Percentiles rank a stretch among this genome's conserved stretches.
Evolutionary conservation across 2,113 vertebrate genomes (phyloP).

Genomic region (Sinocyclocheilus rhinocerous): DNA sequence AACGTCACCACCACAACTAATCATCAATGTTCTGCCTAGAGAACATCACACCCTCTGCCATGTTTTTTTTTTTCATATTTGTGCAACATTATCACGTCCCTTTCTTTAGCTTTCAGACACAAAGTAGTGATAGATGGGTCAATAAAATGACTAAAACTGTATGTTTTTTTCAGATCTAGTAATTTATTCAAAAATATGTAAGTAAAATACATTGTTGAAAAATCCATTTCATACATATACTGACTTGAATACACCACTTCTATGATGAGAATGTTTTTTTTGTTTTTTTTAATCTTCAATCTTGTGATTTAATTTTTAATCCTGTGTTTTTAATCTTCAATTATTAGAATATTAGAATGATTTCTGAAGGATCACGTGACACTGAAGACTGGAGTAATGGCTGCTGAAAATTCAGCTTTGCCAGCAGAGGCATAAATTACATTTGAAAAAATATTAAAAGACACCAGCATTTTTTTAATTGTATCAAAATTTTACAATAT

Average conservation of each 20-base stretch:
- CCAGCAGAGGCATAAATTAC: too few species aligned
- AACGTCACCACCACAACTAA: constrained; percentile 39
- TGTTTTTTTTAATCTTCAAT: too few species aligned
- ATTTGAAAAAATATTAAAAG: too few species aligned
- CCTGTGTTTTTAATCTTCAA: too few species aligned
- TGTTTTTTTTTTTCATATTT: background rate
- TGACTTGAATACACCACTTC: background rate
- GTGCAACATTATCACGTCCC: background rate
- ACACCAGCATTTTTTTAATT: background rate
- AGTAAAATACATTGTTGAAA: background rate
- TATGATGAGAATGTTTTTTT: background rate
- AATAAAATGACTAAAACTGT: background rate
- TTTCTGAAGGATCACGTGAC: background rate
- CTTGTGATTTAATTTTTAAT: too few species aligned
- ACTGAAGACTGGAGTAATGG: background rate
- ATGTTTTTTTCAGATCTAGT: background rate
- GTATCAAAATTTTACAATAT: background rate
- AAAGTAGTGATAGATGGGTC: background rate
- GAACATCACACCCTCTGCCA: constrained; percentile 26
- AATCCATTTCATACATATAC: background rate
- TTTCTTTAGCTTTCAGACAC: background rate
- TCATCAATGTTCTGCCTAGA: constrained; percentile 39
- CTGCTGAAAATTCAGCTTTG: background rate
- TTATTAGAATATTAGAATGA: background rate
- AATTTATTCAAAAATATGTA: background rate